Base-by-base conservation (phyloP, 2,113 vertebrate species). In the Hippocampus comes region DNA sequence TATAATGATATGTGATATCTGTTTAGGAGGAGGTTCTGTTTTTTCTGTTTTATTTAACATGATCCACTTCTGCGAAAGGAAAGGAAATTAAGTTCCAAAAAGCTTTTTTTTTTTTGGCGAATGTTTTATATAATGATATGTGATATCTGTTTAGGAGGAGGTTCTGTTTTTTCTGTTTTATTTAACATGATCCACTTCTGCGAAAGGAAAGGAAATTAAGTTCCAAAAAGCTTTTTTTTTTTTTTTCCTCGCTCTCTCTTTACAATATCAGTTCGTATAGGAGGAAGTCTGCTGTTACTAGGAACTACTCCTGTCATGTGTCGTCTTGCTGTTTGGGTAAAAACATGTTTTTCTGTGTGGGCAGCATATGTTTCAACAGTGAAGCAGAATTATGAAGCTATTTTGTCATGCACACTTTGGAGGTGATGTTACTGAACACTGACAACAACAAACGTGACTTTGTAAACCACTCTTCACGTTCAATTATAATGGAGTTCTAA, bases 381-480 rank as follows among this genome's bases (percentile, higher is more conserved):
- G 18, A 25, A 23, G 63, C 12, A 25, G n/a, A 48, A 66, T 48
- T 85, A 74, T 84, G 80, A 83, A 79, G 65, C 76, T 81, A 75
- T 86, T 88, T 85, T 88, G 63, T 83, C 60, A 79, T 76, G 84
- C 59, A 59, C 69, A 80, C 67, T 71, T 77, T 67, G 77, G 68
- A 82, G 68, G 75, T 78, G 53, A 80, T 82, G 68, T 69, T 80
- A 85, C 82, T 85, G 84, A 83, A 90, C 88, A 86, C 82, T 81
- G 74, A 85, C 70, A 79, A 78, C 72, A 55, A 82, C 59, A 71
- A 51, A 76, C 53, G 12, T 79, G 85, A 84, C 82, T 89, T 90
- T 88, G 80, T 87, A 84, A 90, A 81, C 87, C 88, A 89, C 87
- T 86, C 83, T 89, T 88, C 82, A 70, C 82, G 85, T 89, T 77